phyloP scores from a whole-genome alignment of 2,888 invertebrate genomes.

The Tachystola acroxantha region DNA sequence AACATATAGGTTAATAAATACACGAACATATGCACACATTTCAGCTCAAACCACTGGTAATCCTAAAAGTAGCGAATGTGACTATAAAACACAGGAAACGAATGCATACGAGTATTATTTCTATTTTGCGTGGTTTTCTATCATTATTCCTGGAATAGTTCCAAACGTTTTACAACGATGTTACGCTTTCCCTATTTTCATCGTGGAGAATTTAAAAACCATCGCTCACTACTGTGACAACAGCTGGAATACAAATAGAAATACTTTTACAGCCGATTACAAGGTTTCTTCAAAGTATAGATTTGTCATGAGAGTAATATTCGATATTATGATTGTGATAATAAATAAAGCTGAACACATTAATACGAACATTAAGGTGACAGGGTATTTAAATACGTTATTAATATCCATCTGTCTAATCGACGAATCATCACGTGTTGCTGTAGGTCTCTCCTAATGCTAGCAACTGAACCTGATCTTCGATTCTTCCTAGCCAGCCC shows the following conservation, averaged over 20 bases:
- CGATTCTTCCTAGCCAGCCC: too few relatives aligned
- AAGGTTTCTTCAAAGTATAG: conserved; percentile 34
- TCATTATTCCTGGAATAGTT: conserved; percentile 64
- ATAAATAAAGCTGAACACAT: not conserved
- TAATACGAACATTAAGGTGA: not conserved
- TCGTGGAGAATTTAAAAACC: conserved; percentile 75
- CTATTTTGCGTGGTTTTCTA: conserved; percentile 59
- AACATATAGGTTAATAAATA: too few relatives aligned
- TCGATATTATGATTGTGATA: conserved; percentile 3
- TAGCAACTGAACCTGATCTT: too few relatives aligned
- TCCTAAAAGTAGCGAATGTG: too few relatives aligned
- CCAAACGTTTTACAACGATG: conserved; percentile 69
- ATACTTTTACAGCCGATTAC: conserved; percentile 72
- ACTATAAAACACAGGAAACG: conserved; percentile 21
- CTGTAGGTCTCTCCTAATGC: too few relatives aligned
- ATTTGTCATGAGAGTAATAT: conserved; percentile 6
- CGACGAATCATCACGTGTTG: too few relatives aligned
- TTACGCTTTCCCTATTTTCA: conserved; percentile 77
- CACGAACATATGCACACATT: too few relatives aligned
- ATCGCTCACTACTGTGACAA: conserved; percentile 75
- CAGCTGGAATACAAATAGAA: conserved; percentile 70
- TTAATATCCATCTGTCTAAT: too few relatives aligned
- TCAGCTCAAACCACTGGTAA: too few relatives aligned
- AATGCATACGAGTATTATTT: conserved; percentile 54
- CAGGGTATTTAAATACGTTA: not conserved